Evolutionary conservation across 2,888 invertebrate genomes (phyloP).

Genomic region (Acrobasis consociella): DNA sequence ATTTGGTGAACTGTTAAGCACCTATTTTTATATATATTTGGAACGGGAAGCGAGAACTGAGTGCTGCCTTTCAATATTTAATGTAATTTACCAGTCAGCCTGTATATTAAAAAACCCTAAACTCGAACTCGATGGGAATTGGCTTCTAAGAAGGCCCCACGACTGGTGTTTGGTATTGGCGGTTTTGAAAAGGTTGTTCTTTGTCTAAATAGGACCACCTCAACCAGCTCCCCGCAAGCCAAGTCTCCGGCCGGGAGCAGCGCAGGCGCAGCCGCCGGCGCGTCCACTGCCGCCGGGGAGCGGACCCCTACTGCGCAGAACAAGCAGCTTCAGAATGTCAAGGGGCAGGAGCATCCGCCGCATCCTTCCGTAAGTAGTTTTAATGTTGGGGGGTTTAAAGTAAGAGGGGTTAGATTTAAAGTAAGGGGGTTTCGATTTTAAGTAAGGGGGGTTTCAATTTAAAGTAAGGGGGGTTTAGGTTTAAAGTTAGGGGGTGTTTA

Average conservation of each 20-base stretch:
- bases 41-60: too few species aligned
- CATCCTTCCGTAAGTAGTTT: slow-evolving; percentile 88
- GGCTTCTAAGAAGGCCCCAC: too few species aligned
- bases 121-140: too few species aligned
- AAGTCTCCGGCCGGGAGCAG: slow-evolving; percentile 90
- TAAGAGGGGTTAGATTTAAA: background rate
- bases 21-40: too few species aligned
- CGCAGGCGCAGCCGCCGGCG: slow-evolving; percentile 74
- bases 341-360: slow-evolving; percentile 83
- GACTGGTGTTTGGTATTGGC: too few species aligned
- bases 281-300: slow-evolving; percentile 78
- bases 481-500: too few species aligned
- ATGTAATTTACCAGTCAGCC: too few species aligned
- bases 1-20: too few species aligned
- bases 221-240: slow-evolving; percentile 87
- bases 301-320: slow-evolving; percentile 85
- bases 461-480: background rate
- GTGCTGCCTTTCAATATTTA: too few species aligned
- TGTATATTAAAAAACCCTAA: too few species aligned
- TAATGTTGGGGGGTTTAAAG: background rate
- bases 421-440: background rate
- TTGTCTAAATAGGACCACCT: slow-evolving; percentile 85
- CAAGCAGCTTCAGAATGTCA: slow-evolving; percentile 90
- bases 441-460: background rate
- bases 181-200: too few species aligned